Evolutionary conservation across 2,113 vertebrate species (phyloP).

Genomic region (Andinoacara biseriatus): DNA sequence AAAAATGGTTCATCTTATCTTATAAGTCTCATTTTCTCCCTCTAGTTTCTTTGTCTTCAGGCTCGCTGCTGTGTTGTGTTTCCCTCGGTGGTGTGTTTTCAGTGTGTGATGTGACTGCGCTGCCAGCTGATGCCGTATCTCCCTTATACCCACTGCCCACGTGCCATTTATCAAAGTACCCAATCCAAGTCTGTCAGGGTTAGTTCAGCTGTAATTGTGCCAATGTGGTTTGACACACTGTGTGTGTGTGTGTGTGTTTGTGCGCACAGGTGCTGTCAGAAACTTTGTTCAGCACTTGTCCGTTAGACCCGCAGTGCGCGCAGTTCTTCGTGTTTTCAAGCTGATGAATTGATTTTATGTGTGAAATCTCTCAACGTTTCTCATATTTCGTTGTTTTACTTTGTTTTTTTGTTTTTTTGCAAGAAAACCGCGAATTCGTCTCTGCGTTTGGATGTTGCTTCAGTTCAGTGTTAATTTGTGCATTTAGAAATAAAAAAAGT

Average conservation of each 20-base stretch:
- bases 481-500: background rate
- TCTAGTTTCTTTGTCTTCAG: background rate
- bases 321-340: background rate
- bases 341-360: background rate
- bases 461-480: background rate
- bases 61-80: background rate
- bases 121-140: slow-evolving; percentile 40
- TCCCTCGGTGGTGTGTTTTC: background rate
- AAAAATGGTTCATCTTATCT: background rate
- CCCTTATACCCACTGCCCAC: slow-evolving; percentile 54
- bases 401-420: background rate
- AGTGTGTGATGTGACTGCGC: background rate
- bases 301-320: background rate
- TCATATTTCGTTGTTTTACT: background rate
- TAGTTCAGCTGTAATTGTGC: slow-evolving; percentile 54
- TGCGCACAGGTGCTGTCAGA: background rate
- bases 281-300: background rate
- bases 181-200: slow-evolving; percentile 74
- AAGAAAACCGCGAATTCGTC: too few relatives aligned
- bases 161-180: slow-evolving; percentile 63
- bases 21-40: background rate
- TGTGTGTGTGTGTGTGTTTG: slow-evolving; percentile 14
- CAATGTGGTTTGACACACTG: slow-evolving; percentile 39
- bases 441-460: background rate
- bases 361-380: background rate